phyloP scores from a whole-genome alignment of 2,888 invertebrate genomes.

The Phortica okadai region DNA sequence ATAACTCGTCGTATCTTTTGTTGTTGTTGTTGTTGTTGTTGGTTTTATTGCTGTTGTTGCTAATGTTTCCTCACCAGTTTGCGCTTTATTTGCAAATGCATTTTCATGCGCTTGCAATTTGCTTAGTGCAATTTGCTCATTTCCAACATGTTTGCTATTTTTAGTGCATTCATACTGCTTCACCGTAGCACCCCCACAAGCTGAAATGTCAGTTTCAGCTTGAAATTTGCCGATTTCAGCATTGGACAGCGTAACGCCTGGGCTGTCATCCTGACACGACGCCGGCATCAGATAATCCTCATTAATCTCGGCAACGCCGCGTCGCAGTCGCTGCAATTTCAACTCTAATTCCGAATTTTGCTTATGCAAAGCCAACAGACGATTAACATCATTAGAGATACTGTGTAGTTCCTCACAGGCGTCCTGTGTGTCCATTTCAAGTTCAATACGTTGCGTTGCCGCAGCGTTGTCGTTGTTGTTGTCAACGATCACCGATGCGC shows the following conservation, averaged over 20 bases:
- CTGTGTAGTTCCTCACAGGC: conserved; percentile 71
- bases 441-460: neutral
- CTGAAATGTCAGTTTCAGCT: neutral
- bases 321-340: conserved; percentile 70
- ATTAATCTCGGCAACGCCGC: conserved; percentile 73
- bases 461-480: conserved; percentile 5
- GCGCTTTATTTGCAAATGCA: conserved; percentile 33
- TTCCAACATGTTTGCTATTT: conserved; percentile 35
- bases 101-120: conserved; percentile 23
- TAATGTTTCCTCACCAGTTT: conserved; percentile 8
- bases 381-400: conserved; percentile 74
- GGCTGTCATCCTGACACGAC: neutral
- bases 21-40: conserved; percentile 14
- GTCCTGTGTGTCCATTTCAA: conserved; percentile 54
- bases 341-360: conserved; percentile 70
- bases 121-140: conserved; percentile 34
- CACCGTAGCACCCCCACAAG: conserved; percentile 29
- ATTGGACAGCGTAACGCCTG: neutral
- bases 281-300: conserved; percentile 67
- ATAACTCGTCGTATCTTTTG: conserved; percentile 3
- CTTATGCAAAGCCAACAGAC: conserved; percentile 66
- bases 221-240: neutral
- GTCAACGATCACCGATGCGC: conserved; percentile 23
- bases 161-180: conserved; percentile 53
- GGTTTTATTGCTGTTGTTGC: conserved; percentile 9